A percentile compares a stretch with the other conserved stretches of the same genome.
These are phyloP conservation scores for Brachymystax lenok DNA, from an alignment of 2,797 vertebrate species.

Conservation along the genomic window DNA sequence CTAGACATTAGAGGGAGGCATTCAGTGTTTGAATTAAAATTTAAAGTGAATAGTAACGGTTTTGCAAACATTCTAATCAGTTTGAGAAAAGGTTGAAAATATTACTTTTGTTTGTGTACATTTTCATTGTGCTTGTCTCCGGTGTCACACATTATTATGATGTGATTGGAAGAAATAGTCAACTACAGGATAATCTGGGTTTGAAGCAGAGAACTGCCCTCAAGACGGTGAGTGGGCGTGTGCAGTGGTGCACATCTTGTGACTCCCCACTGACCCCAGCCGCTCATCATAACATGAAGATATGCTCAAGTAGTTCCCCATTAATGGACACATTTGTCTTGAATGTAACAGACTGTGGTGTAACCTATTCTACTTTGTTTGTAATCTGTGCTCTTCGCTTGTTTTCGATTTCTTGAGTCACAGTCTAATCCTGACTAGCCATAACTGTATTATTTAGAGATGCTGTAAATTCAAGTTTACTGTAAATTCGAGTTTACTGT, in stretches of 20 bases:
- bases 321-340: slow-evolving; percentile 9
- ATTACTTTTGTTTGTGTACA: slow-evolving; percentile 74
- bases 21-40: background rate
- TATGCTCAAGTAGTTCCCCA: slow-evolving; percentile 5
- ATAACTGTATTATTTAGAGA: background rate
- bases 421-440: background rate
- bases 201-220: slow-evolving; percentile 85
- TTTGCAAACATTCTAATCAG: background rate
- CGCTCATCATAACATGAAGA: slow-evolving; percentile 64
- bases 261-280: slow-evolving; percentile 39
- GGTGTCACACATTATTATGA: slow-evolving; percentile 78
- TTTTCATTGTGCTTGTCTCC: slow-evolving; percentile 84
- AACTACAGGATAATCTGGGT: slow-evolving; percentile 80
- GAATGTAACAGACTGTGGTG: slow-evolving; percentile 5
- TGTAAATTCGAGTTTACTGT: background rate
- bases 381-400: slow-evolving; percentile 19
- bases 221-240: slow-evolving; percentile 89
- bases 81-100: background rate
- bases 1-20: background rate
- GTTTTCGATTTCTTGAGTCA: slow-evolving; percentile 26
- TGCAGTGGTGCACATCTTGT: slow-evolving; percentile 53
- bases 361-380: slow-evolving; percentile 13
- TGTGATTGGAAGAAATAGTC: slow-evolving; percentile 84
- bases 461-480: background rate
- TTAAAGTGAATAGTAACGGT: background rate